phyloP scores from a whole-genome alignment of 2,888 invertebrate species.

The Idaea aversata region DNA sequence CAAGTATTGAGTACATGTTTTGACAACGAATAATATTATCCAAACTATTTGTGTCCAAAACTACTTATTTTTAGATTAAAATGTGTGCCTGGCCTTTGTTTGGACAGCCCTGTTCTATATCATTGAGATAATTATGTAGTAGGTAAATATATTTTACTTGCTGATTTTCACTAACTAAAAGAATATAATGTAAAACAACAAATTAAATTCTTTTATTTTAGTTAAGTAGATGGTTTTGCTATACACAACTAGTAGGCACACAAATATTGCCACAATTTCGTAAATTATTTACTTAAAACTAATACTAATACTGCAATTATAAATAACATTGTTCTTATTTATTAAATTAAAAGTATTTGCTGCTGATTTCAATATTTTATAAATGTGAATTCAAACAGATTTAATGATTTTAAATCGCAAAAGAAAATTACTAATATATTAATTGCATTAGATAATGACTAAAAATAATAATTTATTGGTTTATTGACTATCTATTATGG shows the following conservation, averaged over 20 bases:
- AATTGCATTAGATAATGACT: neutral
- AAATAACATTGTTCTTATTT: slow-evolving; percentile 18
- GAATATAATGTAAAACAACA: neutral
- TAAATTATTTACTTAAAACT: slow-evolving; percentile 3
- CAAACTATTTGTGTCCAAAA: too few species aligned
- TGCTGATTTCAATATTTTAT: neutral
- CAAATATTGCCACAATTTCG: neutral
- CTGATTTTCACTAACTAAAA: neutral
- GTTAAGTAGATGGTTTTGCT: neutral
- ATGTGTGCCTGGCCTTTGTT: too few species aligned
- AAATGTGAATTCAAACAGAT: slow-evolving; percentile 4
- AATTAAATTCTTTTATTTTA: neutral
- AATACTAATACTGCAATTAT: slow-evolving; percentile 8
- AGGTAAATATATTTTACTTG: too few species aligned
- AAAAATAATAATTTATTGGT: neutral
- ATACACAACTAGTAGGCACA: neutral
- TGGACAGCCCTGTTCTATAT: too few species aligned
- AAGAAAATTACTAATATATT: neutral
- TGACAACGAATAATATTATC: too few species aligned
- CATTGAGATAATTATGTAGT: too few species aligned
- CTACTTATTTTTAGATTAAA: too few species aligned
- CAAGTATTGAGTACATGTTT: too few species aligned
- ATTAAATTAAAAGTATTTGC: neutral
- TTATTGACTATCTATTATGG: neutral
- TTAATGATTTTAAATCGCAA: slow-evolving; percentile 5